phyloP scores from a whole-genome alignment of 2,797 vertebrate genomes.

The Podargus strigoides region DNA sequence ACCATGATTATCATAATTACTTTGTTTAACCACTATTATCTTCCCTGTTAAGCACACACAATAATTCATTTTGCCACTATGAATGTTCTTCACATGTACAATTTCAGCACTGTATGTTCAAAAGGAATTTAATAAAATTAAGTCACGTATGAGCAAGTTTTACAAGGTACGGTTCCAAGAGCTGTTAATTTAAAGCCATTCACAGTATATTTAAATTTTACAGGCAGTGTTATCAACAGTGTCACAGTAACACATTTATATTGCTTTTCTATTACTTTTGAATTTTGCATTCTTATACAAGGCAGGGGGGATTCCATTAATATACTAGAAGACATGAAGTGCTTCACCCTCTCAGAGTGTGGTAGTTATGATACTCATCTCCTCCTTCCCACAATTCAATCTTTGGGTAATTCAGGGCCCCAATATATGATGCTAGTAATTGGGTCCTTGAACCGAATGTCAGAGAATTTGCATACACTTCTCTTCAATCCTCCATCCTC shows the following conservation, averaged over 20 bases:
- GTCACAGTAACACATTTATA: neutral
- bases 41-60: neutral
- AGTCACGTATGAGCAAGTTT: neutral
- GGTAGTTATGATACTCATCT: neutral
- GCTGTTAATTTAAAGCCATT: conserved; percentile 20
- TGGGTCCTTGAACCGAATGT: neutral
- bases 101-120: neutral
- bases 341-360: neutral
- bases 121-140: neutral
- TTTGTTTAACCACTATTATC: neutral
- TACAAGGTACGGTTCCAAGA: neutral
- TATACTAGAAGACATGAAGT: neutral
- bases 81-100: neutral
- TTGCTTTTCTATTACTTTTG: neutral
- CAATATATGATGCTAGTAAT: neutral
- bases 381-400: neutral
- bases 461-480: neutral
- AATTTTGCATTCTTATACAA: neutral
- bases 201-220: conserved; percentile 7
- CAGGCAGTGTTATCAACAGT: neutral
- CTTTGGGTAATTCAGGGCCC: neutral
- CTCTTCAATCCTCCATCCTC: neutral
- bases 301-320: neutral
- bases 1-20: neutral
- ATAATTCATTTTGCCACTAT: neutral